phyloP scores from a whole-genome alignment of 2,113 vertebrate species.

The Toxotes chatareus region DNA sequence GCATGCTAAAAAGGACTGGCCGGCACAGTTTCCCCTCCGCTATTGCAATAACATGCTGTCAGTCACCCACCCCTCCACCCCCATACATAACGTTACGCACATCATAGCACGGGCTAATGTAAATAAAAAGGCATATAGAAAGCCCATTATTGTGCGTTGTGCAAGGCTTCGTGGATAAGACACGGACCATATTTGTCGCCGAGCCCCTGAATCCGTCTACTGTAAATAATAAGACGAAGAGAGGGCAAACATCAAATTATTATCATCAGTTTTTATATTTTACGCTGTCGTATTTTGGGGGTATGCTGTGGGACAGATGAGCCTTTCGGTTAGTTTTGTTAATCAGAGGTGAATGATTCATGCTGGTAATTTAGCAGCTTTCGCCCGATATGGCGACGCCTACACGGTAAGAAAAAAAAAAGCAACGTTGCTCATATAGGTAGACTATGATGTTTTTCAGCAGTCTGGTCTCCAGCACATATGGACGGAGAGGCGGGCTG shows the following conservation, averaged over 20 bases:
- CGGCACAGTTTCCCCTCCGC: slow-evolving; percentile 18
- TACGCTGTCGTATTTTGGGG: neutral
- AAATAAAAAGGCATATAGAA: slow-evolving; percentile 46
- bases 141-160: slow-evolving; percentile 13
- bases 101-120: slow-evolving; percentile 43
- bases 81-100: slow-evolving; percentile 41
- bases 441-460: slow-evolving; percentile 34
- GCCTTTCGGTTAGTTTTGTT: neutral
- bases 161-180: slow-evolving; percentile 30
- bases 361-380: slow-evolving; percentile 20
- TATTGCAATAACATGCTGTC: slow-evolving; percentile 31
- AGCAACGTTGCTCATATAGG: slow-evolving; percentile 23
- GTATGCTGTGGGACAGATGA: neutral
- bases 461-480: slow-evolving; percentile 38
- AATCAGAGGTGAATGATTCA: slow-evolving; percentile 12
- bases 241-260: neutral
- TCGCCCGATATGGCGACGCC: slow-evolving; percentile 50
- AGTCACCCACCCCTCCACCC: slow-evolving; percentile 27
- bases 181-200: slow-evolving; percentile 10
- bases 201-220: slow-evolving; percentile 7
- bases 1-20: slow-evolving; percentile 19
- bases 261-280: neutral
- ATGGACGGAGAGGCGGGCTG: slow-evolving; percentile 63
- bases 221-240: neutral
- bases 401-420: slow-evolving; percentile 14